Percentiles rank a stretch among this genome's conserved stretches.
Evolutionary conservation across 2,888 invertebrate species (phyloP).

Genomic region (Nemotelus pantherinus): DNA sequence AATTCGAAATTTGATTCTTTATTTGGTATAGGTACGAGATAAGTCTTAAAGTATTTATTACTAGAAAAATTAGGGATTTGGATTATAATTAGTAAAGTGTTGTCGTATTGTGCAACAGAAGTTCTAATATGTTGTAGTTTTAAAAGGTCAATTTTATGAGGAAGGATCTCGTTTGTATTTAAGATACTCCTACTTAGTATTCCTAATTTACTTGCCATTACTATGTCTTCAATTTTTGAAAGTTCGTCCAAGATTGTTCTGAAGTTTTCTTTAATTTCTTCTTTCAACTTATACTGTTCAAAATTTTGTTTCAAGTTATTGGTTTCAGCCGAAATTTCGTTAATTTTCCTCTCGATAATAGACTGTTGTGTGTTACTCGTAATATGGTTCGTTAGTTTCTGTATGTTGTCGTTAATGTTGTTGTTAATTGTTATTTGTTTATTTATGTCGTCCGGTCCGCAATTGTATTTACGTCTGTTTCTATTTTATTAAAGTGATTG

Average conservation of each 20-base stretch:
- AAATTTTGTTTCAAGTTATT: neutral
- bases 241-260: neutral
- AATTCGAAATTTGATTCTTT: neutral
- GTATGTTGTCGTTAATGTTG: neutral
- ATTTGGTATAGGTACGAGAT: neutral
- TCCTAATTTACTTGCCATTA: neutral
- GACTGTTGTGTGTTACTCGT: neutral
- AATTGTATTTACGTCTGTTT: neutral
- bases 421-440: neutral
- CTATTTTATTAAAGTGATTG: neutral
- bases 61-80: neutral
- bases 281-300: neutral
- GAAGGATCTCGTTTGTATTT: neutral
- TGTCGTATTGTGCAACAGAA: neutral
- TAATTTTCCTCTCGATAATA: neutral
- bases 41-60: neutral
- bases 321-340: neutral
- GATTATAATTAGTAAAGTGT: neutral
- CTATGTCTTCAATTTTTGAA: neutral
- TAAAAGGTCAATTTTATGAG: neutral
- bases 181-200: neutral
- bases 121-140: neutral
- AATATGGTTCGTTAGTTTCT: neutral
- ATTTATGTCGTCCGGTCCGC: neutral
- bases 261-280: neutral